These are phyloP conservation scores for Chelonus insularis DNA, from an alignment of 1,140 invertebrate genomes.

Conservation along the genomic window DNA sequence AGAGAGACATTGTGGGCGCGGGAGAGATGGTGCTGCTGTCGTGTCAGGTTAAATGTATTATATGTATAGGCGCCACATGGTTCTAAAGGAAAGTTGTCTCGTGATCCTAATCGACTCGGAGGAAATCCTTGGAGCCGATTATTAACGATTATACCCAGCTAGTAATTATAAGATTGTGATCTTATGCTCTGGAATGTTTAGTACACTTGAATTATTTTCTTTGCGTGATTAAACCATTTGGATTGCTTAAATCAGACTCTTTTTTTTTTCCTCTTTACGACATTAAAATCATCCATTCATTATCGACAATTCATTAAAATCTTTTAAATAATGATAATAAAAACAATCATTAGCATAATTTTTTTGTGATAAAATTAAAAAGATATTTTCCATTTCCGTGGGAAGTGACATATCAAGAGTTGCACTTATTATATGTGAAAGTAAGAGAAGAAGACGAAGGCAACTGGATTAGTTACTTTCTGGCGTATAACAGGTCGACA, in stretches of 20 bases:
- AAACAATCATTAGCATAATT: not conserved
- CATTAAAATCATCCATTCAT: too few relatives aligned
- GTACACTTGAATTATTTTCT: slow-evolving; percentile 3
- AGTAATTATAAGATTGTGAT: slow-evolving; percentile 17
- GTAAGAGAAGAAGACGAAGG: not conserved
- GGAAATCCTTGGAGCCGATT: slow-evolving; percentile 3
- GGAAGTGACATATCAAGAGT: not conserved
- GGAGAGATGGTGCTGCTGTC: slow-evolving; percentile 16
- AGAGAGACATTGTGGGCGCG: slow-evolving; percentile 34
- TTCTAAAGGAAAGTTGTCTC: slow-evolving; percentile 6
- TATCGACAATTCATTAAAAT: too few relatives aligned
- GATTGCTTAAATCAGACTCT: not conserved
- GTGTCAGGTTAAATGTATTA: slow-evolving; percentile 2
- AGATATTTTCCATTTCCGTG: not conserved
- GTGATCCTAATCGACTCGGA: slow-evolving; percentile 10
- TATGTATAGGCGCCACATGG: slow-evolving; percentile 13
- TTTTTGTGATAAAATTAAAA: not conserved
- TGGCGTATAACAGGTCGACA: slow-evolving; percentile 1
- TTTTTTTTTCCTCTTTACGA: too few relatives aligned
- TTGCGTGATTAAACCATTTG: not conserved
- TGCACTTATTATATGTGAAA: not conserved
- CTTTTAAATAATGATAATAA: too few relatives aligned
- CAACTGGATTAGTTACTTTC: not conserved
- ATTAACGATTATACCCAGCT: slow-evolving; percentile 14
- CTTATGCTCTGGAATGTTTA: slow-evolving; percentile 2